A percentile compares a stretch with the other conserved stretches of the same genome.
Conservation (phyloP, 2,888 invertebrate genomes). For the Pterostichus niger region DNA sequence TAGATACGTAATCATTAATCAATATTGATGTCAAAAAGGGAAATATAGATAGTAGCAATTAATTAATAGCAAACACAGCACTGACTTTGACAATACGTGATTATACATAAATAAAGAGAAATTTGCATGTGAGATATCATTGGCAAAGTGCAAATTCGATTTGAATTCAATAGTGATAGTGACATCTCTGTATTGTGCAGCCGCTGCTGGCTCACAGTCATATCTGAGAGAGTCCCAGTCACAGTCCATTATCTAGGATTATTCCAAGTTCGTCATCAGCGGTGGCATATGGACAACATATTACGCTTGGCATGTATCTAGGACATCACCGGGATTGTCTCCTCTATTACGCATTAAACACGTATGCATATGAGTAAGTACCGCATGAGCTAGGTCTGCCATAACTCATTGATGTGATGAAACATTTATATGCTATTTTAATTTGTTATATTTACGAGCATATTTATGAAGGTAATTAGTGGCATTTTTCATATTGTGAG, state of each 20-base stretch:
- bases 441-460: no score
- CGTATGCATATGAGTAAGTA: constrained; percentile 22
- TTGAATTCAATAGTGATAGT: background rate
- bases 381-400: background rate
- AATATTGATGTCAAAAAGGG: background rate
- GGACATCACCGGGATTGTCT: constrained; percentile 50
- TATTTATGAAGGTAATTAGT: no score
- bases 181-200: constrained; percentile 17
- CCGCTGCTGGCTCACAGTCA: background rate
- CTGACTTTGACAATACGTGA: constrained; percentile 15
- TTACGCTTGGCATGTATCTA: constrained; percentile 23
- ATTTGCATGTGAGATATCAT: background rate
- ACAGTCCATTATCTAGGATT: constrained; percentile 58
- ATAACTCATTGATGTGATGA: background rate
- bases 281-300: constrained; percentile 43
- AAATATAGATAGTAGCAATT: background rate
- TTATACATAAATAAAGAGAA: constrained; percentile 19
- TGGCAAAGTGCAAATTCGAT: constrained; percentile 30
- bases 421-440: background rate
- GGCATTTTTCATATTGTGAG: no score
- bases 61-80: background rate
- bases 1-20: no score
- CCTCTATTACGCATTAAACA: constrained; percentile 42
- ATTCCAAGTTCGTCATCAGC: constrained; percentile 50
- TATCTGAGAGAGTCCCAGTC: constrained; percentile 41